Base-by-base conservation (phyloP, 2,888 invertebrate species). In the Theretra japonica region DNA sequence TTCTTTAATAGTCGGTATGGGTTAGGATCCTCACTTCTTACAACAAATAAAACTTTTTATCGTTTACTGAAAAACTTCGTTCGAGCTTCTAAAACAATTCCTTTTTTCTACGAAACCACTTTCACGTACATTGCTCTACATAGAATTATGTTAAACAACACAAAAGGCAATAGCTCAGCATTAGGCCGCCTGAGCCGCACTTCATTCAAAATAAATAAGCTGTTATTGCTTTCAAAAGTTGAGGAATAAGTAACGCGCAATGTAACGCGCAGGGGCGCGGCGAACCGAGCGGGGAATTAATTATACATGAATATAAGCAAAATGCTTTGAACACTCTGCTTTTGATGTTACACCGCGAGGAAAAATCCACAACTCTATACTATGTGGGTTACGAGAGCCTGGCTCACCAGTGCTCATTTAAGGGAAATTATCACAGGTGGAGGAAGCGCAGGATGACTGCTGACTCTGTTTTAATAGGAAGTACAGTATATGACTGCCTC, bases 281-380 rank as follows among this genome's bases (percentile, higher is more conserved):
- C 53, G 53, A 53, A n/a, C 53, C 33, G 7, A 58, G 25, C 21
- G 41, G 11, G 21, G 23, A 62, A 62, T 62, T 62, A 88, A 87
- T 88, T 88, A 88, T 89, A 85, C 83, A 85, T 85, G 87, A 86
- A 88, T 86, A 87, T 86, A 86, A 85, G 84, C 83, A 84, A 85
- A 88, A 86, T 33, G 56, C 56, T 57, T 69, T 58, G 56, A 57
- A 69, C 56, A 77, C 76, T 30, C 75, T 73, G 77, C 87, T 84
- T 92, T 92, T 92, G 93, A 92, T 90, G 90, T 91, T 84, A 30
- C 76, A 75, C 30, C n/a, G n/a, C 28, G 56, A 53, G 21, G 57
- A 57, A 69, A 69, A 69, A 57, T 58, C 57, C 57, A 30, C 62
- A 33, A 62, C 21, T 62, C 33, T 59, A n/a, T 23, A 23, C 11